phyloP scores from a whole-genome alignment of 2,797 vertebrate genomes.

The Karalla daura region DNA sequence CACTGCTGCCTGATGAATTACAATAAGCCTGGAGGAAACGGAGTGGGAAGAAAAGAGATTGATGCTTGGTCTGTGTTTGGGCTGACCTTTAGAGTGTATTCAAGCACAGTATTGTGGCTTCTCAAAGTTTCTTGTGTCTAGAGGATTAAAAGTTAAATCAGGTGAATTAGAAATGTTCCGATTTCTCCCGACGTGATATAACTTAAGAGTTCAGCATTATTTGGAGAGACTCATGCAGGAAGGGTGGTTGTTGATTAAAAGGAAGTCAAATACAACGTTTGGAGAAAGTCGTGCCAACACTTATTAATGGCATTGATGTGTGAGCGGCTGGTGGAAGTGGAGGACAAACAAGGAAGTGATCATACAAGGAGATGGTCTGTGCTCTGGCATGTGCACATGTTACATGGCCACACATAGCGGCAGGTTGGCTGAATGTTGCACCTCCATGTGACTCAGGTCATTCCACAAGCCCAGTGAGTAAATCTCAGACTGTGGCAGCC shows the following conservation, averaged over 20 bases:
- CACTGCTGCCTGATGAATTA: slow-evolving; percentile 63
- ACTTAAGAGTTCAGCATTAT: background rate
- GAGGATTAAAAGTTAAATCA: background rate
- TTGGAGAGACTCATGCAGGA: background rate
- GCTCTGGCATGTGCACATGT: background rate
- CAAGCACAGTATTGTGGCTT: slow-evolving; percentile 1
- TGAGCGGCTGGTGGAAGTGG: background rate
- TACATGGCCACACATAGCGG: background rate
- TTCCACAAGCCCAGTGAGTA: background rate
- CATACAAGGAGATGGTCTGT: background rate
- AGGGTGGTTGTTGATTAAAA: background rate
- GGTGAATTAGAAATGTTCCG: background rate
- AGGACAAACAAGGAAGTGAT: background rate
- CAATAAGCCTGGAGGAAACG: slow-evolving; percentile 48
- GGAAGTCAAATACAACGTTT: slow-evolving; percentile 2
- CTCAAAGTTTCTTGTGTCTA: background rate
- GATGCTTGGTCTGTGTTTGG: slow-evolving; percentile 35
- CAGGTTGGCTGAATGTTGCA: slow-evolving; percentile 4
- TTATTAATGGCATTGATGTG: background rate
- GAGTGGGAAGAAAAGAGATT: slow-evolving; percentile 36
- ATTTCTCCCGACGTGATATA: background rate
- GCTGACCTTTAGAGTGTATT: slow-evolving; percentile 40
- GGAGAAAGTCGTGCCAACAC: background rate
- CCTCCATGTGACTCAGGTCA: background rate
- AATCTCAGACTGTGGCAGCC: background rate